Evolutionary conservation across 2,888 invertebrate species (phyloP).

Genomic region (Hypercompe scribonia): DNA sequence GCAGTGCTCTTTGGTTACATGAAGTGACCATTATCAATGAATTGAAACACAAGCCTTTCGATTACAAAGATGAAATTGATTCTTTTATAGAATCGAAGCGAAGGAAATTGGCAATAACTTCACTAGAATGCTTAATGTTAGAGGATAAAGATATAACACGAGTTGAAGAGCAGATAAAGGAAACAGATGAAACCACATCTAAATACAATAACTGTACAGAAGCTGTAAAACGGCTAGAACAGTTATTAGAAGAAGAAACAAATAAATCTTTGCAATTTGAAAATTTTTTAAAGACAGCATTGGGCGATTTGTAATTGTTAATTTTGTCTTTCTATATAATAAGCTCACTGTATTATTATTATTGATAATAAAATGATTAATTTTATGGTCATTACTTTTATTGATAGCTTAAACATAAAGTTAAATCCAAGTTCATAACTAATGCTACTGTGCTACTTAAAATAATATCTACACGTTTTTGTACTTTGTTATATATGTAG

Average conservation of each 20-base stretch:
- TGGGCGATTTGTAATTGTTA: constrained; percentile 43
- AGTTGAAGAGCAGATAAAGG: constrained; percentile 72
- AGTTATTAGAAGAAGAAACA: constrained; percentile 77
- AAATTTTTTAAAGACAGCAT: constrained; percentile 77
- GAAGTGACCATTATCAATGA: constrained; percentile 64
- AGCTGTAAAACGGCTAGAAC: constrained; percentile 79
- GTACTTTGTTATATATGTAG: no score
- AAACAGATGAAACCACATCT: constrained; percentile 68
- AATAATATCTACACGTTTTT: neutral
- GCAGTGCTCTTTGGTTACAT: constrained; percentile 88
- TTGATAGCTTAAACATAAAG: neutral
- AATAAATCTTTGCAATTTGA: constrained; percentile 81
- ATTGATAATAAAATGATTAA: constrained; percentile 46
- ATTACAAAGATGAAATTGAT: constrained; percentile 75
- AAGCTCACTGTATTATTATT: constrained; percentile 42
- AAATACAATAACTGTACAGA: constrained; percentile 70
- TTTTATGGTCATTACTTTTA: constrained; percentile 25
- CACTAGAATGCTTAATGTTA: constrained; percentile 74
- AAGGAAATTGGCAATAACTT: constrained; percentile 74
- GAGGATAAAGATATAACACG: constrained; percentile 75
- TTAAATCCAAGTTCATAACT: neutral
- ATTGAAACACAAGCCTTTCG: constrained; percentile 74
- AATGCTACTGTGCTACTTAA: no score
- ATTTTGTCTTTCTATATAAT: constrained; percentile 46
- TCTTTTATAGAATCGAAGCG: constrained; percentile 73